Evolutionary conservation across 1,140 invertebrate species (phyloP).

Genomic region (Drosophila dunni): DNA sequence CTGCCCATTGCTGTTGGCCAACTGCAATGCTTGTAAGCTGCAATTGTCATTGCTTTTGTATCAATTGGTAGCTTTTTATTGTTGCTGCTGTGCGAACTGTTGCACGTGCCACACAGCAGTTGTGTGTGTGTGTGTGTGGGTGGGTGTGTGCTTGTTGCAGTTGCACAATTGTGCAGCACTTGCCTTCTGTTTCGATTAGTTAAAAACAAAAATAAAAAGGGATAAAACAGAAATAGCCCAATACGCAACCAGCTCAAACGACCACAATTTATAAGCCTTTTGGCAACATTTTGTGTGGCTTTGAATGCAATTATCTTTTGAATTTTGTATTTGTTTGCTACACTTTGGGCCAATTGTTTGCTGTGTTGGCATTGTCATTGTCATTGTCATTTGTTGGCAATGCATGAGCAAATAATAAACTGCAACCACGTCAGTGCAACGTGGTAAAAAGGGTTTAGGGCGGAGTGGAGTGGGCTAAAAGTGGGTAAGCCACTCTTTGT

Average conservation of each 20-base stretch:
- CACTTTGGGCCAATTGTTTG: constrained; percentile 76
- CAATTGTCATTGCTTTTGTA: constrained; percentile 27
- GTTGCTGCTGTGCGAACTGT: constrained; percentile 40
- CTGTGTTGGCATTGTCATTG: constrained; percentile 33
- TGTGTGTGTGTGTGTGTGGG: constrained; percentile 22
- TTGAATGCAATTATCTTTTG: constrained; percentile 82
- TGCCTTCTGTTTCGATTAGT: constrained; percentile 54
- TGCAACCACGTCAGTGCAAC: constrained; percentile 25
- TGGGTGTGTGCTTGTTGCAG: neutral
- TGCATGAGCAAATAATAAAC: constrained; percentile 48
- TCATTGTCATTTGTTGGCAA: constrained; percentile 60
- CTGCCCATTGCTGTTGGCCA: neutral
- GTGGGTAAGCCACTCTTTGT: constrained; percentile 8
- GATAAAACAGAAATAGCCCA: neutral
- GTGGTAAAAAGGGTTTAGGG: neutral
- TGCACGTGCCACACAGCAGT: constrained; percentile 36
- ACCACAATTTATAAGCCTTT: constrained; percentile 80
- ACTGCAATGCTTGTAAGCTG: constrained; percentile 13
- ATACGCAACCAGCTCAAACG: constrained; percentile 11
- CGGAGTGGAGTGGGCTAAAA: too few relatives aligned
- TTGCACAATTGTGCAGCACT: constrained; percentile 61
- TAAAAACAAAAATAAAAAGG: neutral
- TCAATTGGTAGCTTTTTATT: constrained; percentile 17
- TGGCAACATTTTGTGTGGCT: constrained; percentile 80
- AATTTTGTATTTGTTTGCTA: constrained; percentile 83